A percentile compares a stretch with the other conserved stretches of the same genome.
These are phyloP conservation scores for Xenotilapia caudafasciata DNA, from an alignment of 2,113 vertebrate genomes.

Conservation along the genomic window DNA sequence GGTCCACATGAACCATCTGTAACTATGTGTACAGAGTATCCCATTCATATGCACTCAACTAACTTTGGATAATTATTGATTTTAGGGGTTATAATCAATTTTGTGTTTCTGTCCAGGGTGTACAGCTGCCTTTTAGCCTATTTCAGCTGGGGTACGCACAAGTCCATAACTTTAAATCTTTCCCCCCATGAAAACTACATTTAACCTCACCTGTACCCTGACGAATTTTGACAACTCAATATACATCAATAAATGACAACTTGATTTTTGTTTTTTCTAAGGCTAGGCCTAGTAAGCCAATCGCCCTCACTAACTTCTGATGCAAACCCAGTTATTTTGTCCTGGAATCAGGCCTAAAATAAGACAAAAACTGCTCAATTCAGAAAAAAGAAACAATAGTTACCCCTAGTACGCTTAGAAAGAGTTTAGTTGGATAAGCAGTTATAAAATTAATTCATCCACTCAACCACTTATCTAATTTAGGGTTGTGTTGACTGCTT, in stretches of 20 bases:
- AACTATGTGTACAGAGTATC: not conserved
- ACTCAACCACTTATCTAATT: not conserved
- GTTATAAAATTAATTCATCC: not conserved
- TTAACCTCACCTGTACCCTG: not conserved
- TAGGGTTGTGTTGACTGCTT: not conserved
- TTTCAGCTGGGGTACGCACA: not conserved
- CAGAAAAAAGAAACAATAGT: not conserved
- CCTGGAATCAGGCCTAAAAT: not conserved
- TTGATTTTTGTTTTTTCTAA: not conserved
- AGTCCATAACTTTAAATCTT: not conserved
- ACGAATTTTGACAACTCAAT: not conserved
- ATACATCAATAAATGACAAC: not conserved
- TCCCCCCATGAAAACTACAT: not conserved
- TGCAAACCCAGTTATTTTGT: not conserved
- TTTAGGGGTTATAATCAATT: not conserved
- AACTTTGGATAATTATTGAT: not conserved
- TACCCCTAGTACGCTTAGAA: not conserved
- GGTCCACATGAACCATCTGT: not conserved
- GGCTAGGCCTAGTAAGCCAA: not conserved
- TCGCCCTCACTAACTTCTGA: not conserved
- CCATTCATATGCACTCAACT: not conserved
- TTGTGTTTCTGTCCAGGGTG: not conserved
- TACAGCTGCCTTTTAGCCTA: not conserved
- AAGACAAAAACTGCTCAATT: not conserved
- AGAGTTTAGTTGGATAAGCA: not conserved